Evolutionary conservation across 2,113 vertebrate genomes (phyloP).

Genomic region (human): DNA sequence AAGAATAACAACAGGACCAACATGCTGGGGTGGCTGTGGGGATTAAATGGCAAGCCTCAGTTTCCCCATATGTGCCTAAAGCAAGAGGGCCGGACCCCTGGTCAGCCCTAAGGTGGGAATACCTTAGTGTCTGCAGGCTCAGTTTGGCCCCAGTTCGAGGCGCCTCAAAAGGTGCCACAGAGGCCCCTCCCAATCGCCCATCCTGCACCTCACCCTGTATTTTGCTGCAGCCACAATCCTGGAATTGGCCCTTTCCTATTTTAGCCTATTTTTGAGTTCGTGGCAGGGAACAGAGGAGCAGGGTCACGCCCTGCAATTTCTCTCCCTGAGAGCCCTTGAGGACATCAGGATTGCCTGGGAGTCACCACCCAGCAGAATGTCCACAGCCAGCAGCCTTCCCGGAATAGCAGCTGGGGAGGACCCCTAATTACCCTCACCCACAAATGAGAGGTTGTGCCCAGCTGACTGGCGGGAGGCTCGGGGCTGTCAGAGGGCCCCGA

Average conservation of each 20-base stretch:
- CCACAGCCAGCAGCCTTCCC: constrained; percentile 57
- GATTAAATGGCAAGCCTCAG: neutral
- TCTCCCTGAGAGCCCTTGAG: neutral
- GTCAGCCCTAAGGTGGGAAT: neutral
- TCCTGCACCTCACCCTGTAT: neutral
- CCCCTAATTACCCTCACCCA: constrained; percentile 72
- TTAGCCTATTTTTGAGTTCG: constrained; percentile 24
- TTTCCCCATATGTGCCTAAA: neutral
- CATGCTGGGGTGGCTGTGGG: accelerated
- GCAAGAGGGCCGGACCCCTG: neutral
- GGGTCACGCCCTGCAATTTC: constrained; percentile 43
- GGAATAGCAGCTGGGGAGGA: constrained; percentile 55
- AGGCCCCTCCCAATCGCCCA: neutral
- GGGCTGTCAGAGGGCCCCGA: neutral
- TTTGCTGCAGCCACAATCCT: neutral
- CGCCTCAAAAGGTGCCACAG: neutral
- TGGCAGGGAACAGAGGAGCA: neutral
- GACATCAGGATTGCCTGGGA: neutral
- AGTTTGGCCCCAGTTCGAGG: neutral
- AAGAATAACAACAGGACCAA: neutral
- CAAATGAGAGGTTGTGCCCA: constrained; percentile 63
- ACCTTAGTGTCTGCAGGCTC: accelerated
- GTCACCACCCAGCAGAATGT: neutral
- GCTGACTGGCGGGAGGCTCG: neutral
- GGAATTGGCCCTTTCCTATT: constrained; percentile 38